Percentiles rank a stretch among this genome's conserved stretches.
Evolutionary conservation across 2,797 vertebrate genomes (phyloP).

Genomic region (Austrolebias charrua): DNA sequence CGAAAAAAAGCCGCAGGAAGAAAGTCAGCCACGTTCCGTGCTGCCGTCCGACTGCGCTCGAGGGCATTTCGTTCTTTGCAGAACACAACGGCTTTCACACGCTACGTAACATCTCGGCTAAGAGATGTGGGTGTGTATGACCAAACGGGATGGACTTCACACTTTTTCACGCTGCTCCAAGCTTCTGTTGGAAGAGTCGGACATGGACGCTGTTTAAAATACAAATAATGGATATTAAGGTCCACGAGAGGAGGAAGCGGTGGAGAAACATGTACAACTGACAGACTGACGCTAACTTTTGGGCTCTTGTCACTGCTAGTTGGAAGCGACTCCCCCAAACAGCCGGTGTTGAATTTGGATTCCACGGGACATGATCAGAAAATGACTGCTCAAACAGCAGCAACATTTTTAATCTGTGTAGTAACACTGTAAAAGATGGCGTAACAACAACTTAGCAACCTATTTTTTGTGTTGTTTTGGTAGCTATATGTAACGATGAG

Average conservation of each 20-base stretch:
- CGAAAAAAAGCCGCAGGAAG: constrained; percentile 76
- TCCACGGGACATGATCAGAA: constrained; percentile 33
- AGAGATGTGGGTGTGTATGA: constrained; percentile 92
- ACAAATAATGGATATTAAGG: constrained; percentile 50
- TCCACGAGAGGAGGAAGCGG: constrained; percentile 35
- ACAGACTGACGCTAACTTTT: constrained; percentile 31
- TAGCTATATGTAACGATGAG: constrained; percentile 22
- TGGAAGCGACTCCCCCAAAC: constrained; percentile 22
- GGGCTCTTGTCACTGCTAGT: constrained; percentile 6
- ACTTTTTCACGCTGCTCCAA: constrained; percentile 56
- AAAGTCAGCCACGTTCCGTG: constrained; percentile 87
- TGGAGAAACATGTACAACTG: constrained; percentile 13
- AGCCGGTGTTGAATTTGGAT: constrained; percentile 21
- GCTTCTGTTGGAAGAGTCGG: constrained; percentile 33
- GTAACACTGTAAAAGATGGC: constrained; percentile 73
- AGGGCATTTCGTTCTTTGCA: constrained; percentile 90
- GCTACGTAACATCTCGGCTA: constrained; percentile 90
- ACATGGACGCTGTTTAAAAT: constrained; percentile 36
- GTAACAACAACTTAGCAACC: constrained; percentile 59
- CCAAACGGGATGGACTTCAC: constrained; percentile 48
- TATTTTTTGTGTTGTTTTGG: constrained; percentile 46
- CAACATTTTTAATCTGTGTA: constrained; percentile 61
- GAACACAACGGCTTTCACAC: constrained; percentile 86
- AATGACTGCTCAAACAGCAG: constrained; percentile 45
- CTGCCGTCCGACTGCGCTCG: constrained; percentile 90